Evolutionary conservation across 2,113 vertebrate species (phyloP).

Genomic region (Cyrtonyx montezumae): DNA sequence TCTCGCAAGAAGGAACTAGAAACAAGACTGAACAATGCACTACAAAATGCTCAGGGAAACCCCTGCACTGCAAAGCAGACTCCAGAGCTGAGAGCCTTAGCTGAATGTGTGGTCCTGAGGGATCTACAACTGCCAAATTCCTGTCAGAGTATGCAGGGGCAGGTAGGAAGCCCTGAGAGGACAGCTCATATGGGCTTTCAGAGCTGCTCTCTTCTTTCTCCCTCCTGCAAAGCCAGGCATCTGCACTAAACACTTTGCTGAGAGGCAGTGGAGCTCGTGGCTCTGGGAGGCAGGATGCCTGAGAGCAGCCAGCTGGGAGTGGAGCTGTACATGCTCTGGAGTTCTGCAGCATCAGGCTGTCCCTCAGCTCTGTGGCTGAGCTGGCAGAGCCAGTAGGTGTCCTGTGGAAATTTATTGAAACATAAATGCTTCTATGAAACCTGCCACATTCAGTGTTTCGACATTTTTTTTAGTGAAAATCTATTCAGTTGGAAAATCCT

Average conservation of each 20-base stretch:
- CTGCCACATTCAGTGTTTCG: background rate
- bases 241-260: background rate
- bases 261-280: background rate
- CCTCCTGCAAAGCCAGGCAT: background rate
- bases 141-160: no score
- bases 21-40: background rate
- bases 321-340: background rate
- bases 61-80: background rate
- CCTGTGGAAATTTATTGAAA: background rate
- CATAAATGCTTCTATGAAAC: background rate
- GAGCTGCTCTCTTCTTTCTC: background rate
- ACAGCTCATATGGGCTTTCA: background rate
- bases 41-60: background rate
- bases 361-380: background rate
- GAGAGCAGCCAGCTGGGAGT: background rate
- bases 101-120: fast-evolving
- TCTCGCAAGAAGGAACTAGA: background rate
- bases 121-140: background rate
- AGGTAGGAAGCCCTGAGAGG: background rate
- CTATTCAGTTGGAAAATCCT: background rate
- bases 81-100: background rate
- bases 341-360: background rate
- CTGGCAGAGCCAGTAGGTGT: background rate
- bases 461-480: background rate
- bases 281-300: background rate